Conservation (phyloP, 64 coral and sea anemone species). For the Actinia equina region DNA sequence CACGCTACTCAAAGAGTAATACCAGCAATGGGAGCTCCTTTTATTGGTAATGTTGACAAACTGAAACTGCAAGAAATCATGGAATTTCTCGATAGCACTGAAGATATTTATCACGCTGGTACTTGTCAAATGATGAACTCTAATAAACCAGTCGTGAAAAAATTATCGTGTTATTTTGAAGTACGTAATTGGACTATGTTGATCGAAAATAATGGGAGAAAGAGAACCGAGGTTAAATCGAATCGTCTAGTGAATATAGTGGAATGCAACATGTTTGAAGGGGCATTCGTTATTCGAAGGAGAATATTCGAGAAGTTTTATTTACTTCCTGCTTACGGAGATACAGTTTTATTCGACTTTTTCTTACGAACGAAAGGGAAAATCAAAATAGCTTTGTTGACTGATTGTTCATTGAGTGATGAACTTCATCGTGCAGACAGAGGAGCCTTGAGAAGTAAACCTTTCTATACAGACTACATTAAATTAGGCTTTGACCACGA, state of each 20-base stretch:
- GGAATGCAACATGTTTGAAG: constrained; percentile 45
- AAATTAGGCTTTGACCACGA: constrained; percentile 48
- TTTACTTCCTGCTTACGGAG: constrained; percentile 50
- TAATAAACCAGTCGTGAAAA: not conserved
- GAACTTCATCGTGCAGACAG: constrained; percentile 31
- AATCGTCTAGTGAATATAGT: not conserved
- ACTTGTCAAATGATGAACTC: not conserved
- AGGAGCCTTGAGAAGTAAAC: not conserved
- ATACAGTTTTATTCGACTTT: constrained; percentile 29
- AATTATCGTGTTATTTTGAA: not conserved
- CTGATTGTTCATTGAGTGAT: constrained; percentile 15
- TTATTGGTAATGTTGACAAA: constrained; percentile 4
- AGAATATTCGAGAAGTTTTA: constrained; percentile 23
- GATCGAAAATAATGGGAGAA: not conserved
- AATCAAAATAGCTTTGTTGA: constrained; percentile 45
- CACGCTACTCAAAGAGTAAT: not conserved
- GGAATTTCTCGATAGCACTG: not conserved
- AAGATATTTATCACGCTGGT: not conserved
- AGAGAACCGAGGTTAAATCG: not conserved
- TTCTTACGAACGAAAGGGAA: constrained; percentile 59
- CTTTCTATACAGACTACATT: constrained; percentile 46
- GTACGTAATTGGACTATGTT: not conserved
- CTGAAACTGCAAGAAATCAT: not conserved
- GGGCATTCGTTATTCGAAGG: constrained; percentile 50
- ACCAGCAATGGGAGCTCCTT: not conserved